Conservation (phyloP, 2,888 invertebrate species). For the Tenthredo distinguenda region DNA sequence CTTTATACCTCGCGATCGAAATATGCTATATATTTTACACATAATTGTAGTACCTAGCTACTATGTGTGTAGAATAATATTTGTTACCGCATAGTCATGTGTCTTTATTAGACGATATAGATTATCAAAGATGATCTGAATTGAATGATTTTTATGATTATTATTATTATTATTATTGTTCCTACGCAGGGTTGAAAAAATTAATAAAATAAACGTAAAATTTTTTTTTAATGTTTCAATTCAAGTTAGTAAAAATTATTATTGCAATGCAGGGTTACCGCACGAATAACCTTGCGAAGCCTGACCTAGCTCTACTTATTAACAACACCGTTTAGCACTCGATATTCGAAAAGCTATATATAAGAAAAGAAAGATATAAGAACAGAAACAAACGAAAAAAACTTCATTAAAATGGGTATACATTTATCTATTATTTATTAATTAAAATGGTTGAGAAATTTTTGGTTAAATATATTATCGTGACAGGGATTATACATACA, state of each 20-base stretch:
- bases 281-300: constrained; percentile 5
- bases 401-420: not conserved
- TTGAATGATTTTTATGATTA: no score
- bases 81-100: no score
- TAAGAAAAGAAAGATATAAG: not conserved
- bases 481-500: not conserved
- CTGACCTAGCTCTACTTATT: constrained; percentile 43
- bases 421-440: not conserved
- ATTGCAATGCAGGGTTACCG: not conserved
- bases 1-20: no score
- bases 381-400: not conserved
- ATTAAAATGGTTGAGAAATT: not conserved
- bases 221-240: not conserved
- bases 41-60: no score
- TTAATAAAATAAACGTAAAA: no score
- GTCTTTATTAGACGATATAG: no score
- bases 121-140: no score
- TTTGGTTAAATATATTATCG: not conserved
- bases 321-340: constrained; percentile 15
- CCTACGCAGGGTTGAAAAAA: no score
- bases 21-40: no score
- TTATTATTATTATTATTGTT: no score
- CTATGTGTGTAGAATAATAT: no score
- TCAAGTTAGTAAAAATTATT: not conserved
- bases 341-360: not conserved